These are phyloP conservation scores for Crocodylus rhombifer DNA, from an alignment of 2,797 vertebrate genomes.

Conservation along the genomic window DNA sequence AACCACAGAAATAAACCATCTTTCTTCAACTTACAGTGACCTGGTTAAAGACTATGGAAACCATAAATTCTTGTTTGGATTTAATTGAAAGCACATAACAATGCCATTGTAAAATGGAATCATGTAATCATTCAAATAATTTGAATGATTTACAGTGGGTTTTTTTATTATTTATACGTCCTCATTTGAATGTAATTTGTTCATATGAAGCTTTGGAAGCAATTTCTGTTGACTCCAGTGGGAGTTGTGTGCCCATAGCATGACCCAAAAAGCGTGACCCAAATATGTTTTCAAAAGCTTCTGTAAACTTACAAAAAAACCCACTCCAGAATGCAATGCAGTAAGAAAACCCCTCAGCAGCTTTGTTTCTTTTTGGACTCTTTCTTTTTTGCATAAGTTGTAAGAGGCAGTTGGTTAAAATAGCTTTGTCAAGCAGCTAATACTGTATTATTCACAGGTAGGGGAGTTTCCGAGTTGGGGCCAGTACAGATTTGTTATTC, in stretches of 20 bases:
- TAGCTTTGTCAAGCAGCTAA: slow-evolving; percentile 31
- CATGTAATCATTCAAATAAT: background rate
- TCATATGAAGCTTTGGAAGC: background rate
- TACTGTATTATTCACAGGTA: slow-evolving; percentile 17
- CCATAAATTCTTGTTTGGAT: background rate
- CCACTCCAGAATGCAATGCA: background rate
- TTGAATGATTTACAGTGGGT: background rate
- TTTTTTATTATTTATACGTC: background rate
- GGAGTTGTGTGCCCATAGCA: rapidly evolving
- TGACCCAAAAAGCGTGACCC: background rate
- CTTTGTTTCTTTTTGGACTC: slow-evolving; percentile 16
- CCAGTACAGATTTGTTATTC: slow-evolving; percentile 52
- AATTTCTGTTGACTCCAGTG: background rate
- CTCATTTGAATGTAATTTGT: background rate
- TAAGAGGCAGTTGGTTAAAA: background rate
- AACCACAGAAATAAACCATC: slow-evolving; percentile 48
- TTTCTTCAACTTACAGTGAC: background rate
- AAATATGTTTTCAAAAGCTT: slow-evolving; percentile 39
- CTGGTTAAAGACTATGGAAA: slow-evolving; percentile 16
- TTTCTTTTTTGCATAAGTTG: slow-evolving; percentile 27
- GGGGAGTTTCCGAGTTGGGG: slow-evolving; percentile 38
- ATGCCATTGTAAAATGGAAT: background rate
- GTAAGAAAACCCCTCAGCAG: slow-evolving; percentile 9
- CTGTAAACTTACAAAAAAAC: background rate
- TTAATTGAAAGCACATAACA: background rate